Base-by-base conservation (phyloP, 2,113 vertebrate species). In the Embiotoca jacksoni region DNA sequence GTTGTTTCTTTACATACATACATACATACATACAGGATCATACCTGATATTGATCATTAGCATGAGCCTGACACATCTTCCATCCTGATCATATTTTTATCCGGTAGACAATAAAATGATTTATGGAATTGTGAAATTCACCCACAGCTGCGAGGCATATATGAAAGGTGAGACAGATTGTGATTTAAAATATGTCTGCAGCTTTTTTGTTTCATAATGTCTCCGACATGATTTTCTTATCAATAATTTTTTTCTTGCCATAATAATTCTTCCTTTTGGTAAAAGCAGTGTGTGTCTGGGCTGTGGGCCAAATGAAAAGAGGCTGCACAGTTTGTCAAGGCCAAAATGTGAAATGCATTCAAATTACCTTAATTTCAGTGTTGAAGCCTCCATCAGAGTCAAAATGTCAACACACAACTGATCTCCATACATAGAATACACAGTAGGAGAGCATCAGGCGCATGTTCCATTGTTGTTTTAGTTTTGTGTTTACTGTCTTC, bases 401-500 rank as follows among this genome's bases (percentile, higher is more conserved):
- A 52, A 52, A 52, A n/a, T 16, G 49, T n/a, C 49, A 60, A n/a
- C 35, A 44, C 53, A 32, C 6, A 10, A 44, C 23, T 44, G 30
- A 56, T 4, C 33, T 2, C 6, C 14, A 60, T 31, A 23, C 2
- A 60, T 8, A 58, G 6, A 53, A 31, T 10, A 50, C 1, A 50
- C 7, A 44, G 30, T 6, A 0, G 3, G 36, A 41, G 8, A 59
- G 46, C 0, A 66, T 33, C 7, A 16, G 37, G 23, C 11, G 41
- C 15, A 39, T 4, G 47, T 54, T 67, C 59, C 15, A 60, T 23
- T 66, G 33, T 54, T 52, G 6, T 67, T 53, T 33, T 35, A 31
- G 7, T 61, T 72, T 52, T 31, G 32, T 5, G 14, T 54, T 64
- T 23, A 41, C 9, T 55, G 52, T 64, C 39, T 60, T 53, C 52